Base-by-base conservation (phyloP, 2,797 vertebrate genomes). In the Acomys russatus region DNA sequence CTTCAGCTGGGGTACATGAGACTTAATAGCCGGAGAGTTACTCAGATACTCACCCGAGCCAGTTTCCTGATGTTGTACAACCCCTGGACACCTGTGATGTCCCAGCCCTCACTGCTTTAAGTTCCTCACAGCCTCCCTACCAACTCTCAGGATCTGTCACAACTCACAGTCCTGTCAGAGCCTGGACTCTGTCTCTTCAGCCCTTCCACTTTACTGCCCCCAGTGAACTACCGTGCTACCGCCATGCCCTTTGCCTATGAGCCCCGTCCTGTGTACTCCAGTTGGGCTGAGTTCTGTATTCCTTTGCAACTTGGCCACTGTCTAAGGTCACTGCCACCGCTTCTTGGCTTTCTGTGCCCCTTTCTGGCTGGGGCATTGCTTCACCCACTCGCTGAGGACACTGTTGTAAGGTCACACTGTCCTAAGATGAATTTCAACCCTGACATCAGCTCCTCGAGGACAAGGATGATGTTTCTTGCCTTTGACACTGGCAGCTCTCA, bases 11-110 rank as follows among this genome's bases (percentile, higher is more conserved):
- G n/a, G 61, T 15, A 3, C 35, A 25, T 17, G 74, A 92, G 59
- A 56, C 9, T 73, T 12, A 33, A 64, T 22, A 82, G n/a, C 44
- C 56, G 82, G 61, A 15, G 86, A 73, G 88, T 89, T 93, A 78
- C 44, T 33, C 28, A 4, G n/a, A 30, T 23, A n/a, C 56, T 80
- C 63, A 44, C 44, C 44, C 44, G 44, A 73, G 35, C 54, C 12
- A 63, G 30, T 89, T 84, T 38, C 51, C n/a, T 51, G 71, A 30
- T 38, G 23, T 63, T 33, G 23, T 28, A 9, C 71, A 91, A 6
- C 12, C 49, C 30, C 2, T 78, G 3, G 44, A 68, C 1, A 0
- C 56, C 28, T 30, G 6, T 54, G 44, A 59, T 61, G 30, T 80
- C 70, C 1, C 87, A 23, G 56, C 64, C 49, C 54, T 88, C 33